A percentile compares a stretch with the other conserved stretches of the same genome.
Conservation (phyloP, 2,888 invertebrate species). For the Linyphia triangularis region DNA sequence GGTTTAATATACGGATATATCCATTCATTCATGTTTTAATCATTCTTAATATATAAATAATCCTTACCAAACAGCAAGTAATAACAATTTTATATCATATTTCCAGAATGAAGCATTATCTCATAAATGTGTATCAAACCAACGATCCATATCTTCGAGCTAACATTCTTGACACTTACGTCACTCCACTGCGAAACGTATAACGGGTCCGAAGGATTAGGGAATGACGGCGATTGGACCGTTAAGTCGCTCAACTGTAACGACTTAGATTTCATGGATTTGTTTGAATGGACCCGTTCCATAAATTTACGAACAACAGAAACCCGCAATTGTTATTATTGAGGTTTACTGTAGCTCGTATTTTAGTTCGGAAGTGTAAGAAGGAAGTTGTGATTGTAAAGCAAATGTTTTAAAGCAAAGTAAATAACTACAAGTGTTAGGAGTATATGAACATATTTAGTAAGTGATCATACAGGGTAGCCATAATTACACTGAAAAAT, state of each 20-base stretch:
- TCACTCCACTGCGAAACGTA: not conserved
- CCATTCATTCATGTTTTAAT: not conserved
- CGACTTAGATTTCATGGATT: conserved; percentile 59
- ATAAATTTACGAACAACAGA: conserved; percentile 43
- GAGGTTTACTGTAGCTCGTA: conserved; percentile 20
- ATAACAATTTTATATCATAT: not conserved
- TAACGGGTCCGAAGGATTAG: conserved; percentile 18
- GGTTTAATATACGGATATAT: too few species aligned
- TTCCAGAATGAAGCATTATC: not conserved
- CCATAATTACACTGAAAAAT: too few species aligned
- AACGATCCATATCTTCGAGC: not conserved
- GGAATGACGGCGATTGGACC: conserved; percentile 54
- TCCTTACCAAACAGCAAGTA: not conserved
- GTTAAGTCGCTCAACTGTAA: conserved; percentile 63
- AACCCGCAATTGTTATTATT: conserved; percentile 39
- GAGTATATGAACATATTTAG: too few species aligned
- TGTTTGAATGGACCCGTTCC: conserved; percentile 42
- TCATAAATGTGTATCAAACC: conserved; percentile 9
- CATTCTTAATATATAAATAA: not conserved
- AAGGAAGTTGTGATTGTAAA: not conserved
- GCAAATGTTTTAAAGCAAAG: too few species aligned
- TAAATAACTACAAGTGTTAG: too few species aligned
- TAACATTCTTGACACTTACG: not conserved
- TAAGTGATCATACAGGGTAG: too few species aligned
- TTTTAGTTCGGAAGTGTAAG: conserved; percentile 2